Conservation (phyloP, 2,797 vertebrate genomes). For the Leptodactylus fallax region DNA sequence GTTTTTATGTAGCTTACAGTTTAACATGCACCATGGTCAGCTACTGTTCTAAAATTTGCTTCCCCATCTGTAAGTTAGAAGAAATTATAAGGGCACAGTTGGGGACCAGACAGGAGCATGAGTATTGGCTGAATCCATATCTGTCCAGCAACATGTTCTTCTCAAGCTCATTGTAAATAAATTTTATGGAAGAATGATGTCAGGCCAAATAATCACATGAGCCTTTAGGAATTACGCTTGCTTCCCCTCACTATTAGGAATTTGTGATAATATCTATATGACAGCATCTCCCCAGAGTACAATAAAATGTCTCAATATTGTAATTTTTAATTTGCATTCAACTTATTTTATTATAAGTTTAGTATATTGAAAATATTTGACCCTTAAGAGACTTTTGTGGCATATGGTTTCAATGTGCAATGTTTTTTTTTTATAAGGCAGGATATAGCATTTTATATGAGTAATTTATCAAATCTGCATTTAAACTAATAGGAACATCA, state of each 20-base stretch:
- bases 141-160: constrained; percentile 29
- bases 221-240: constrained; percentile 45
- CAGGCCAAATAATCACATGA: constrained; percentile 52
- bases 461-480: background rate
- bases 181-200: constrained; percentile 58
- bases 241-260: constrained; percentile 33
- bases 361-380: background rate
- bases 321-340: constrained; percentile 54
- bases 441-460: constrained; percentile 6
- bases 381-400: constrained; percentile 37
- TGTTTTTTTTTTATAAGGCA: constrained; percentile 16
- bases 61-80: background rate
- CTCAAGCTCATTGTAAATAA: constrained; percentile 46
- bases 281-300: constrained; percentile 51
- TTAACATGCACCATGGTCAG: too few species aligned
- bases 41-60: background rate
- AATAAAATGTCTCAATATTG: constrained; percentile 37
- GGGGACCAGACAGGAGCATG: constrained; percentile 22
- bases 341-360: constrained; percentile 38
- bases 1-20: too few species aligned
- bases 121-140: constrained; percentile 38
- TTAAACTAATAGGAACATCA: background rate
- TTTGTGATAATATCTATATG: constrained; percentile 46
- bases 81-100: background rate
- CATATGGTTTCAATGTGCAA: constrained; percentile 49